Evolutionary conservation across 1,140 invertebrate genomes (phyloP), one percentile per base, ranked within the genome.

Genomic region (Antheraea mylitta): DNA sequence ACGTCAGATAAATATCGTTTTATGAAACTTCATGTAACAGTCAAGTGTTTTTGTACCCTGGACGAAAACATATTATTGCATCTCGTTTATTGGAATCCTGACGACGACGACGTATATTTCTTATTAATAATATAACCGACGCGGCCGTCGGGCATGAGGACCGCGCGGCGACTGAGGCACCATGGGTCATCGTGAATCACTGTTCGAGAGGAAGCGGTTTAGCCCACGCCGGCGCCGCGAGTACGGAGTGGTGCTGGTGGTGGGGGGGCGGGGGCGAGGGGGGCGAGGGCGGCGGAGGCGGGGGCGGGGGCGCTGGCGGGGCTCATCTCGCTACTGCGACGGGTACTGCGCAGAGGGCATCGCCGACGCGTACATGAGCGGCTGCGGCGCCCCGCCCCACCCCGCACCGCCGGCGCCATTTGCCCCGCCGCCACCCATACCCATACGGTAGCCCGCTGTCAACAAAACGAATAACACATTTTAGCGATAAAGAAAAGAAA

Each of bases 291-390:
- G 38, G 38, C n/a, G n/a, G 38, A 7, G 2, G 11, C 8, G 38
- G 38, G 38, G 38, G 38, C 7, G 11, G 7, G 8, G 38, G 38
- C n/a, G n/a, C n/a, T n/a, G n/a, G n/a, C n/a, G n/a, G n/a, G n/a
- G n/a, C n/a, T n/a, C n/a, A n/a, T n/a, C n/a, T n/a, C n/a, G 37
- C 77, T 89, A 91, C 85, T 91, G 89, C 75, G 89, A 86, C 73
- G 89, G 89, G 82, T 91, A 91, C 79, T 88, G 89, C 79, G 86
- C 87, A 45, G 86, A 87, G 66, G 89, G 89, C 89, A 89, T 79
- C 36, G 82, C 83, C 71, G 86, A 83, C 76, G 87, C 80, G 79
- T 91, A 91, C 88, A 90, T 87, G 60, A 90, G 78, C 64, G 87
- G 87, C 78, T 81, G 80, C 62, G 86, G 83, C 62, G 78, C 75